Evolutionary conservation across 2,888 invertebrate genomes (phyloP).

Genomic region (Microctonus aethiopoides): DNA sequence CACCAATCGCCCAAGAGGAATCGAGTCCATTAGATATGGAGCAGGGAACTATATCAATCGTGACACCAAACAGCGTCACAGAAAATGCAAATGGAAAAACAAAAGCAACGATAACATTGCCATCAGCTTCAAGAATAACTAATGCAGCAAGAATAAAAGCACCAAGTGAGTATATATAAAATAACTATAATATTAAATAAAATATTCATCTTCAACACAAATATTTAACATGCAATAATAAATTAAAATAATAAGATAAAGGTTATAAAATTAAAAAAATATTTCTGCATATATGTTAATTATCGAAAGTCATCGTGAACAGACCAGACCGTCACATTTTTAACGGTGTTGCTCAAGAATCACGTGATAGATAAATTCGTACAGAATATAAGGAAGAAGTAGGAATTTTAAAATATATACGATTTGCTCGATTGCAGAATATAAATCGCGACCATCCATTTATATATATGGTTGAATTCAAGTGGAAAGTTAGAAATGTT

Average conservation of each 20-base stretch:
- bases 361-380: background rate
- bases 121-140: constrained; percentile 44
- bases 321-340: background rate
- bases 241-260: background rate
- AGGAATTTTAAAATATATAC: background rate
- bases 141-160: constrained; percentile 50
- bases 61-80: constrained; percentile 47
- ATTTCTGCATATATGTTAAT: constrained; percentile 11
- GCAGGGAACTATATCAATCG: constrained; percentile 53
- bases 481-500: constrained; percentile 16
- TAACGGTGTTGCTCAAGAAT: background rate
- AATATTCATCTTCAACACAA: background rate
- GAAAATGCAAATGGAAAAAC: constrained; percentile 46
- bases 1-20: constrained; percentile 20
- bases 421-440: constrained; percentile 9
- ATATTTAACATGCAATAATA: background rate
- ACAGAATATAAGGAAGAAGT: background rate
- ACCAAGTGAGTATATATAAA: constrained; percentile 50
- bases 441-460: background rate
- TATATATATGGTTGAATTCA: background rate
- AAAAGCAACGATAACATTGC: constrained; percentile 48
- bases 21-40: constrained; percentile 47
- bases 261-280: background rate
- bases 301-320: background rate
- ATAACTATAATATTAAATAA: background rate